Evolutionary conservation across 2,113 vertebrate genomes (phyloP), one percentile per base, ranked within the genome.

Genomic region (Myotis yumanensis): DNA sequence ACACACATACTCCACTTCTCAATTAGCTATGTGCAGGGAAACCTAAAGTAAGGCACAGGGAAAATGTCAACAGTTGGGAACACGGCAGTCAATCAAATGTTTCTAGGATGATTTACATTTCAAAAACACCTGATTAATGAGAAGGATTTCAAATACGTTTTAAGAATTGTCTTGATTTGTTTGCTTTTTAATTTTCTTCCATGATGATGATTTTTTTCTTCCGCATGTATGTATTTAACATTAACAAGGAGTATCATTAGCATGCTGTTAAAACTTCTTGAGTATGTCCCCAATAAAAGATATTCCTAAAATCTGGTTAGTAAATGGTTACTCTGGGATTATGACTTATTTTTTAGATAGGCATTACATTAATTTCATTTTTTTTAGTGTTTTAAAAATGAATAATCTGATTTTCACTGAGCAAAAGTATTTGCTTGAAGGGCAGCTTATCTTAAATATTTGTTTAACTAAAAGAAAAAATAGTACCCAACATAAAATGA

Each of bases 91-190:
- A 96, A 92, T 95, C 92, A 97, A 93, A 92, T 52, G 37, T 76
- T 93, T 71, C 90, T 93, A 82, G 48, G 68, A 62, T 90, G 66
- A 97, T 97, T 97, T 96, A 57, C 96, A 97, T 97, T 93, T 96
- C 92, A 97, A 96, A 96, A 91, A 89, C 92, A 95, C 83, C 79
- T 97, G 96, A 95, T 94, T 94, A 96, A 95, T 94, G 93, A 90
- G 66, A 87, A 89, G 18, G 40, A 89, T 84, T 81, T 94, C 75
- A 96, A 87, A 91, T 71, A 43, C 40, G 40, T 93, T 94, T 90
- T 85, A 90, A 94, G 84, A 96, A 90, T 93, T 83, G 79, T 85
- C 80, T 93, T 97, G 95, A 97, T 96, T 97, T 95, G 80, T 93
- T 93, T 87, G 57, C 57, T 77, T 94, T 96, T 82, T 91, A 95